Evolutionary conservation across 2,888 invertebrate genomes (phyloP).

Genomic region (Nephrotoma flavescens): DNA sequence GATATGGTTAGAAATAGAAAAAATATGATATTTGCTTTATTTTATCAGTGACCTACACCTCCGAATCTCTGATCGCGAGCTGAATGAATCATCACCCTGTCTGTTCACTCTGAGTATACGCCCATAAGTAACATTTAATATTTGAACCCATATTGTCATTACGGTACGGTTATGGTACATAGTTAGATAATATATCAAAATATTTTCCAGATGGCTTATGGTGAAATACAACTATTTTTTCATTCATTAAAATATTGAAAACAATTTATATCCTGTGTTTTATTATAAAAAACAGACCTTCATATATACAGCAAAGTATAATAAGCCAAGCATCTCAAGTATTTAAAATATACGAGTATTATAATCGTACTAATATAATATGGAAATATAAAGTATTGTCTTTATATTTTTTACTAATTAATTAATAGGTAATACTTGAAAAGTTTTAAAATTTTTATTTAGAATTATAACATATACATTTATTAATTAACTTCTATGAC

Average conservation of each 20-base stretch:
- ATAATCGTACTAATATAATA: neutral
- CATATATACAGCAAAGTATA: neutral
- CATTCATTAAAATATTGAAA: neutral
- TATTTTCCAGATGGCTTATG: neutral
- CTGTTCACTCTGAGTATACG: no score
- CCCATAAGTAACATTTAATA: neutral
- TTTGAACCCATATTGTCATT: neutral
- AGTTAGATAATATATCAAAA: neutral
- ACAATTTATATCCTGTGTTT: conserved; percentile 1
- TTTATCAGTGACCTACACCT: no score
- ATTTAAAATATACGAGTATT: neutral
- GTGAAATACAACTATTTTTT: neutral
- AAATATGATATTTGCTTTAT: no score
- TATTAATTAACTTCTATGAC: neutral
- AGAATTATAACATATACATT: neutral
- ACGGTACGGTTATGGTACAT: neutral
- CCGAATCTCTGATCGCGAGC: no score
- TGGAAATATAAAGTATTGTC: neutral
- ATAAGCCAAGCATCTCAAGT: neutral
- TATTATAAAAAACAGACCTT: neutral
- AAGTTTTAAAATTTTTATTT: neutral
- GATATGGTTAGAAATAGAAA: no score
- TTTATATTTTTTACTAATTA: neutral
- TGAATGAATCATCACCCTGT: no score
- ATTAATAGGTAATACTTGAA: neutral